Conservation (phyloP, 2,113 vertebrate genomes). For the Potamarius usumacintae region DNA sequence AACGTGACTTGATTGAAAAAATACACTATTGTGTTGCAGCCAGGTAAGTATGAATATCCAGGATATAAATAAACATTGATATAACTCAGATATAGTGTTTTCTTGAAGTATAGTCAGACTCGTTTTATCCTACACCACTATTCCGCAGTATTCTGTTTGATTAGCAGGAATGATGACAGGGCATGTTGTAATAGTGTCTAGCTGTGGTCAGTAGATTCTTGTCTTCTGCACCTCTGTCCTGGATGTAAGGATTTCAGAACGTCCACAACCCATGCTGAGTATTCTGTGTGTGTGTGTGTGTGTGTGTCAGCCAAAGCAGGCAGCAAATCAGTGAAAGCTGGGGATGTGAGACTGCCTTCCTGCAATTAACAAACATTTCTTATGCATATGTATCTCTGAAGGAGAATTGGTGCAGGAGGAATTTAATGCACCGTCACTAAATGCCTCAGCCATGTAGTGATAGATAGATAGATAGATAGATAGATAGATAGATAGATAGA, state of each 20-base stretch:
- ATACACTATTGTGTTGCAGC: not conserved
- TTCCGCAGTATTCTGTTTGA: not conserved
- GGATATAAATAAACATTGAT: not conserved
- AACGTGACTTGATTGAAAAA: not conserved
- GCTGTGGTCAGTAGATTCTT: not conserved
- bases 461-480: not conserved
- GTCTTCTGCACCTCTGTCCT: not conserved
- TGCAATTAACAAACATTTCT: slow-evolving; percentile 50
- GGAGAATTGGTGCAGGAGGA: slow-evolving; percentile 30
- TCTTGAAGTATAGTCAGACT: not conserved
- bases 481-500: not conserved
- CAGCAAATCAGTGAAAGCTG: slow-evolving; percentile 46
- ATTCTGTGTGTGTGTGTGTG: not conserved
- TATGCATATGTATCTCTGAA: slow-evolving; percentile 40
- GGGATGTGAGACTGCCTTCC: slow-evolving; percentile 38
- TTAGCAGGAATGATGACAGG: not conserved
- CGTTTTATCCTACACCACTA: not conserved
- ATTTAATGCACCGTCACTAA: slow-evolving; percentile 22
- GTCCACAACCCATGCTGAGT: not conserved
- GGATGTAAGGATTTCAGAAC: not conserved
- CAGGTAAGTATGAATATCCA: not conserved
- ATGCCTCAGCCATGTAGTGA: not conserved
- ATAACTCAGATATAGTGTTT: not conserved
- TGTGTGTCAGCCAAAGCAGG: slow-evolving; percentile 10
- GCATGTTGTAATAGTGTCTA: not conserved